These are phyloP conservation scores for Folsomia manolachei DNA, from an alignment of 2,888 invertebrate genomes.

Conservation along the genomic window DNA sequence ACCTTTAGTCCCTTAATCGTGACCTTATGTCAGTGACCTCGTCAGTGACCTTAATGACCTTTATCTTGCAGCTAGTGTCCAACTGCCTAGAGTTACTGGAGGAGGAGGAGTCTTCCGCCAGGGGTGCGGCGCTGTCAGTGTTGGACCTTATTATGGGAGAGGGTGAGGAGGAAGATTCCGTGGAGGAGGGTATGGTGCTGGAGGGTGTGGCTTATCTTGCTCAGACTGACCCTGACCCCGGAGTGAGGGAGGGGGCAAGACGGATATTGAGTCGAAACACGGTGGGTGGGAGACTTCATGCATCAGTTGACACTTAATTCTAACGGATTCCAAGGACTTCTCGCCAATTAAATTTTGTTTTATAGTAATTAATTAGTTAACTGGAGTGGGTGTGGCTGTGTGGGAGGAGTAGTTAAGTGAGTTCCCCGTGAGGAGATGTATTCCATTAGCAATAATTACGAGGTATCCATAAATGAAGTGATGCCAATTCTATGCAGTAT, in stretches of 20 bases:
- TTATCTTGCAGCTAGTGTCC: too few relatives aligned
- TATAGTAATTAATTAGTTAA: too few relatives aligned
- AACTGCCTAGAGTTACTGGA: conserved; percentile 40
- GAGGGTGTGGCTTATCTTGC: conserved; percentile 40
- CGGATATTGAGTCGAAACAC: conserved; percentile 32
- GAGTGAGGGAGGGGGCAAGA: conserved; percentile 37
- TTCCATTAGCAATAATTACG: too few relatives aligned
- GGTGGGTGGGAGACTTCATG: conserved; percentile 32
- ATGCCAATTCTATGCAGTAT: too few relatives aligned
- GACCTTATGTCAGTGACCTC: too few relatives aligned
- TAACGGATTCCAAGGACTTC: conserved; percentile 45
- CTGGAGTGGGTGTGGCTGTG: too few relatives aligned
- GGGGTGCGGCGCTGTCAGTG: conserved; percentile 32
- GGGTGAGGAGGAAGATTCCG: too few relatives aligned
- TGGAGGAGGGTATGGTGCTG: conserved; percentile 25
- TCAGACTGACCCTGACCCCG: conserved; percentile 35
- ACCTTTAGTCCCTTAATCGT: too few relatives aligned
- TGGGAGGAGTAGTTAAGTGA: too few relatives aligned
- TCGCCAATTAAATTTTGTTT: conserved; percentile 27
- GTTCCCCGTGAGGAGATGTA: too few relatives aligned
- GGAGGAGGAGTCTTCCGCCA: conserved; percentile 28
- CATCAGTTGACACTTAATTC: conserved; percentile 38
- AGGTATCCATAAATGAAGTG: too few relatives aligned
- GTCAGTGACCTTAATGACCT: too few relatives aligned
- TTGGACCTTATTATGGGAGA: conserved; percentile 29